Evolutionary conservation across 2,113 vertebrate genomes (phyloP), one percentile per base, ranked within the genome.

Genomic region (Callaeas wilsoni): DNA sequence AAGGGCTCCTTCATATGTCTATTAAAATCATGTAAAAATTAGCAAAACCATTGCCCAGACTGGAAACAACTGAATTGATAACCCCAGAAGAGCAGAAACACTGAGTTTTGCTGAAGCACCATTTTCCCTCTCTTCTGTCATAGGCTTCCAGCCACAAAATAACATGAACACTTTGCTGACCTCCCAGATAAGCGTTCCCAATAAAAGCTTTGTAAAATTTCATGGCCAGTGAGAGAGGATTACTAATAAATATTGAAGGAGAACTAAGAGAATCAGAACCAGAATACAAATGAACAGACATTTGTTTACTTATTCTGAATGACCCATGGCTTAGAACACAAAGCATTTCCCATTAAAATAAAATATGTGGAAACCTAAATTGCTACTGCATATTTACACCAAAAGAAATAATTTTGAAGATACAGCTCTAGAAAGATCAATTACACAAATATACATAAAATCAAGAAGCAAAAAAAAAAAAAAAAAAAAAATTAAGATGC

Each of bases 21-120:
- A 97, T 96, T 95, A 97, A 98, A 97, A 96, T 97, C 29, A 94
- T 95, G 96, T 96, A 96, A 97, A 97, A 95, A 96, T 95, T 90
- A 97, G 97, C 96, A 97, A 94, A 97, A 96, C 98, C 93, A 59
- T 97, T 95, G 97, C 97, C 97, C 97, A 91, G 96, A 95, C 91
- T 96, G 95, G 84, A 97, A 97, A 96, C 92, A 90, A 89, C 94
- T 97, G 95, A 95, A 94, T 94, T 81, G 91, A 93, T 89, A 95
- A 90, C 91, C 80, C 97, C 91, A 95, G 92, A 96, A 92, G 96
- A 97, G 97, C 96, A 98, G 97, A 95, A 96, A 96, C 0, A 4
- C 73, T 80, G 83, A 95, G 97, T 97, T 97, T 97, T 98, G 97
- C 97, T 97, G 95, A 97, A 98, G 98, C 97, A 98, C 97, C 97